phyloP scores from a whole-genome alignment of 2,113 vertebrate genomes.

The Pteropus alecto region DNA sequence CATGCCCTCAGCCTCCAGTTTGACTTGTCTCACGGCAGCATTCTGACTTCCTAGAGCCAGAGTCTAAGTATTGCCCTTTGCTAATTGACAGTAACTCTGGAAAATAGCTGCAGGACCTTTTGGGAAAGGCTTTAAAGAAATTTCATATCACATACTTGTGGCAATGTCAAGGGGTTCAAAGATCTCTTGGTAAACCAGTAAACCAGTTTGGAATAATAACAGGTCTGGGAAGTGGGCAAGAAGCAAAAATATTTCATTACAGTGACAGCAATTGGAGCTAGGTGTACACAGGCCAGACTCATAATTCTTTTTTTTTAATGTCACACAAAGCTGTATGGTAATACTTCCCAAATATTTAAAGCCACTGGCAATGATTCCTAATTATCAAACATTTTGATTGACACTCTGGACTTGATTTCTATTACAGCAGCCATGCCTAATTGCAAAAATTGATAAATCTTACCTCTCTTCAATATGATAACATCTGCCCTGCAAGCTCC shows the following conservation, averaged over 20 bases:
- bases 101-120: not conserved
- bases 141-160: not conserved
- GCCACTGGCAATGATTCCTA: not conserved
- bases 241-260: not conserved
- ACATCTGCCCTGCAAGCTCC: not conserved
- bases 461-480: not conserved
- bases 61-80: not conserved
- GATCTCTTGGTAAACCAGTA: not conserved
- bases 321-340: not conserved
- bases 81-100: not conserved
- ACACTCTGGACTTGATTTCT: not conserved
- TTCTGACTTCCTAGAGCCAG: not conserved
- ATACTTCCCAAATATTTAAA: not conserved
- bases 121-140: not conserved
- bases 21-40: not conserved
- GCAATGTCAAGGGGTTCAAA: not conserved
- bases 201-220: not conserved
- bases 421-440: not conserved
- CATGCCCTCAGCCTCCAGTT: not conserved
- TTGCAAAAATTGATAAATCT: not conserved
- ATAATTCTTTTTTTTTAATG: not conserved
- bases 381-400: conserved; percentile 1
- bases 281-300: not conserved
- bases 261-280: not conserved
- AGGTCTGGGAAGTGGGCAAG: not conserved